Percentiles rank a stretch among this genome's conserved stretches.
These are phyloP conservation scores for Seriola quinqueradiata DNA, from an alignment of 2,113 vertebrate species.

Conservation along the genomic window DNA sequence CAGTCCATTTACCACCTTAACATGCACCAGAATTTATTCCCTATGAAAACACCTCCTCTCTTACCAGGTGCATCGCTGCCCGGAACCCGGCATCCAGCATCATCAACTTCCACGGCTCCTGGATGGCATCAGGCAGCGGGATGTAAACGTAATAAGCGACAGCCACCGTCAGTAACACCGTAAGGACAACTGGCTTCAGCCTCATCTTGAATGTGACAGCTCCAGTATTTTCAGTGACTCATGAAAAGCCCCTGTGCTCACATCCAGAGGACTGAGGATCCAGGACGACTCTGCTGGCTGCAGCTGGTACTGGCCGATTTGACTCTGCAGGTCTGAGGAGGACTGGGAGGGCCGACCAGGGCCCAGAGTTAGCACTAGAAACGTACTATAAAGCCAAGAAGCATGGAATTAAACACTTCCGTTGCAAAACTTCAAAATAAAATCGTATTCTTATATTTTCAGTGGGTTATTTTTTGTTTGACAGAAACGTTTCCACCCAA, in stretches of 20 bases:
- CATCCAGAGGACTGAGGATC: not conserved
- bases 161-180: conserved; percentile 66
- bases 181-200: conserved; percentile 39
- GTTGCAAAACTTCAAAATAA: conserved; percentile 43
- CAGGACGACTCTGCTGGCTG: not conserved
- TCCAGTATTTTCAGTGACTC: not conserved
- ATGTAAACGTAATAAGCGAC: conserved; percentile 84
- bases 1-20: not conserved
- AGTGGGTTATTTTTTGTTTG: not conserved
- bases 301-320: not conserved
- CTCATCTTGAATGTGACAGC: conserved; percentile 59
- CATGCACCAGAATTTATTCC: not conserved
- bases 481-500: too few species aligned
- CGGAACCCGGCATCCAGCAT: conserved; percentile 67
- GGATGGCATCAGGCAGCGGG: conserved; percentile 74
- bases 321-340: not conserved
- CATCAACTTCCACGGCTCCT: conserved; percentile 78
- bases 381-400: not conserved
- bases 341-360: not conserved
- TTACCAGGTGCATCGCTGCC: conserved; percentile 65
- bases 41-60: not conserved
- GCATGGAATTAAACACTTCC: conserved; percentile 29
- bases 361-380: too few species aligned
- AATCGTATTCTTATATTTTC: not conserved
- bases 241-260: not conserved